Base-by-base conservation (phyloP, 2,888 invertebrate species). In the Scaptomyza tumidula region DNA sequence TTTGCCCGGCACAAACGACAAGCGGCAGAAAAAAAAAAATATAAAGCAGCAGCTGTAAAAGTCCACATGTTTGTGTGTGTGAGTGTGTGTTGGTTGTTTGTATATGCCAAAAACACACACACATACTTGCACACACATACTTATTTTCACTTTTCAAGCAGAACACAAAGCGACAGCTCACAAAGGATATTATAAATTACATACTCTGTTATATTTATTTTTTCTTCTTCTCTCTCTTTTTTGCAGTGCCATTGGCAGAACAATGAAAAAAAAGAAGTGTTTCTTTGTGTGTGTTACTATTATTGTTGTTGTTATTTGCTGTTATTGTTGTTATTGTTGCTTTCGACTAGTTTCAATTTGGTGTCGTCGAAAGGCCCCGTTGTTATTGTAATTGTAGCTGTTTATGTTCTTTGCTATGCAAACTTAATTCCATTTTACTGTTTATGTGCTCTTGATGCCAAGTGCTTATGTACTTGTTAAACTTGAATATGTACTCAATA, bases 391-490 rank as follows among this genome's bases (percentile, higher is more conserved):
- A 87, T 86, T 88, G 85, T 78, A 73, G 71, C 85, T 82, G 85
- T 85, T 88, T 86, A 86, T 86, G 82, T 82, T 85, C 80, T 82
- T 76, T 89, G 85, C 85, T 87, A 88, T 88, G 83, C 87, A 88
- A 88, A 88, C 88, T 84, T 87, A 90, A 90, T 90, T 90, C 86
- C 88, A 90, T 90, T 90, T 85, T 71, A 78, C 88, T 89, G 86
- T 89, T 90, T 87, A 88, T 84, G 80, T 84, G 82, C 78, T 77
- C 78, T 77, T 78, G 61, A 78, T 74, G 75, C 59, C 65, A 73
- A 76, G 69, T 71, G 72, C 83, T 88, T 89, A 88, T 90, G 77
- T 89, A 80, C 82, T 90, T 77, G 75, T 73, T 68, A 60, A 86
- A 88, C 72, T 76, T 84, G 75, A 89, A 75, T 75, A 68, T 72